A percentile compares a stretch with the other conserved stretches of the same genome.
Conservation (phyloP, 2,797 vertebrate species). For the Astyanax mexicanus region DNA sequence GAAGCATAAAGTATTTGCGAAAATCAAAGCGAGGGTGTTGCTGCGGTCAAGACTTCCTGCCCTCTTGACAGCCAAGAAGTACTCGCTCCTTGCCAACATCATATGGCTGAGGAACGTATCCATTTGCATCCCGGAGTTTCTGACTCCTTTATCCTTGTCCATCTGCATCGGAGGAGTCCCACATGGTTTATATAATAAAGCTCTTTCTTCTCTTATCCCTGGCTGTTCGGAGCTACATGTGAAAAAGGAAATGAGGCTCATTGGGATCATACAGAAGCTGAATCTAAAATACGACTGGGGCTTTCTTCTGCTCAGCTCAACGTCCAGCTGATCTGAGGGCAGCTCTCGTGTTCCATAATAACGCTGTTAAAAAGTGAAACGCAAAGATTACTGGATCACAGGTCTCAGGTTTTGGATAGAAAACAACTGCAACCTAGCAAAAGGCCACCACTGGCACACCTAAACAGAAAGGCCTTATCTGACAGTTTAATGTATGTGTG, state of each 20-base stretch:
- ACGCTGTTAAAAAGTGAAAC: constrained; percentile 3
- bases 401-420: background rate
- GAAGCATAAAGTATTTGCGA: constrained; percentile 11
- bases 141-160: constrained; percentile 66
- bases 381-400: background rate
- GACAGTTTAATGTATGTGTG: constrained; percentile 18
- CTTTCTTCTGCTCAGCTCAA: constrained; percentile 1
- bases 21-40: constrained; percentile 17
- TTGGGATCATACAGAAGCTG: constrained; percentile 65
- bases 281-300: constrained; percentile 52
- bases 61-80: constrained; percentile 38
- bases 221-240: constrained; percentile 67
- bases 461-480: constrained; percentile 1
- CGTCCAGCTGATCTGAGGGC: constrained; percentile 1
- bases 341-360: constrained; percentile 18
- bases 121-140: constrained; percentile 54
- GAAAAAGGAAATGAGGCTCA: constrained; percentile 75
- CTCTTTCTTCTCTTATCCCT: constrained; percentile 67
- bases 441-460: constrained; percentile 1
- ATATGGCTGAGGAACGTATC: constrained; percentile 29
- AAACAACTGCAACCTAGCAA: background rate
- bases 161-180: constrained; percentile 69
- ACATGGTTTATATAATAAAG: constrained; percentile 79
- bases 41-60: background rate
- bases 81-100: constrained; percentile 43